phyloP scores from a whole-genome alignment of 2,113 vertebrate species.

The Arizona elegans region DNA sequence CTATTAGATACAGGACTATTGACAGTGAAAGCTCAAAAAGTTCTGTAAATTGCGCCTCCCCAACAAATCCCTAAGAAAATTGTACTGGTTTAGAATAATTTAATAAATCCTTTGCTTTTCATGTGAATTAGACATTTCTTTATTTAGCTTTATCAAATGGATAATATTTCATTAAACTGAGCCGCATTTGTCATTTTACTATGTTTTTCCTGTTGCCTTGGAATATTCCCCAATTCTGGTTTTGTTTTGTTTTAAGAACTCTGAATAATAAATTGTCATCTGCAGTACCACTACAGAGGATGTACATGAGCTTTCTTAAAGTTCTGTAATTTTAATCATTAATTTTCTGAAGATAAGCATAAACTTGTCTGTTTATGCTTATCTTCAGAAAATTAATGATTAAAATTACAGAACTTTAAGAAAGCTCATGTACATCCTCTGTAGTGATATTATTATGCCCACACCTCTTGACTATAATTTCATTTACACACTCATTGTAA shows the following conservation, averaged over 20 bases:
- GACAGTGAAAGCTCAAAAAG: neutral
- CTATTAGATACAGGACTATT: neutral
- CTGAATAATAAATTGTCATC: neutral
- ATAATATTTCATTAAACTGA: neutral
- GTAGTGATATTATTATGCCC: neutral
- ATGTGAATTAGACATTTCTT: neutral
- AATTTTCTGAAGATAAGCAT: no score
- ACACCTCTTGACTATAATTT: neutral
- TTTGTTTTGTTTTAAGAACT: neutral
- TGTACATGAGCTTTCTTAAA: no score
- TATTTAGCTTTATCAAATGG: neutral
- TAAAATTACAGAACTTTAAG: neutral
- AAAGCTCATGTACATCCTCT: neutral
- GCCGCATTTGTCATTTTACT: neutral
- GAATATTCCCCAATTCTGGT: neutral
- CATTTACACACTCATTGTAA: neutral
- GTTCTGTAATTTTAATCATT: no score
- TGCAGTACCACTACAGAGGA: neutral
- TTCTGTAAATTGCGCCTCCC: neutral
- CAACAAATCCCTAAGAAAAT: neutral
- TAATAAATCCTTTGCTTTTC: neutral
- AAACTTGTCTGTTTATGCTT: neutral
- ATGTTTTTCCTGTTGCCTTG: neutral
- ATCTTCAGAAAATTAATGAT: neutral
- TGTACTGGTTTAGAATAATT: neutral